A percentile compares a stretch with the other conserved stretches of the same genome.
Conservation (phyloP, 1,140 invertebrate species). For the Lanistes nyassanus region DNA sequence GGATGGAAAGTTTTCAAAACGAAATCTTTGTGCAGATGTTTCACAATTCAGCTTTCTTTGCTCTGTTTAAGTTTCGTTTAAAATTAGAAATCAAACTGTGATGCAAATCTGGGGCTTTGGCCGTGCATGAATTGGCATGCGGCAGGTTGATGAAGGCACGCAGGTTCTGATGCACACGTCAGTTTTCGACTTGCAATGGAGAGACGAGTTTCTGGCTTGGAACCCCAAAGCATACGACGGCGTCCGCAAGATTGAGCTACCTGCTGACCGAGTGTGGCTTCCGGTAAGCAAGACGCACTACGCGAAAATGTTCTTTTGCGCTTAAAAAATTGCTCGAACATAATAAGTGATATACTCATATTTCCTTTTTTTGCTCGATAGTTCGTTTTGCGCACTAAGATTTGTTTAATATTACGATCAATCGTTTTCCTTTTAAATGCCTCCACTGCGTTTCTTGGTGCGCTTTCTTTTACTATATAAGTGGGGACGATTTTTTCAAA, state of each 20-base stretch:
- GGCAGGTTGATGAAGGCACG: not conserved
- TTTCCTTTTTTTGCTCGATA: not conserved
- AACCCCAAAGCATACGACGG: not conserved
- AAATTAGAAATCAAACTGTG: too few species aligned
- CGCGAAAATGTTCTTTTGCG: not conserved
- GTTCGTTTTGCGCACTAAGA: not conserved
- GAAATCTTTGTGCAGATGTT: too few species aligned
- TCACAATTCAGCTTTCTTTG: too few species aligned
- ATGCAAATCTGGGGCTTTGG: too few species aligned
- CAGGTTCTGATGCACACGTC: not conserved
- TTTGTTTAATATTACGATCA: not conserved
- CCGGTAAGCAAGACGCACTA: not conserved
- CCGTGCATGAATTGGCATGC: too few species aligned
- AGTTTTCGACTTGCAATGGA: not conserved
- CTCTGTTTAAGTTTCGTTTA: too few species aligned
- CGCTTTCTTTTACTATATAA: too few species aligned
- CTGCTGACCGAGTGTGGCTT: not conserved
- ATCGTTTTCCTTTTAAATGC: not conserved
- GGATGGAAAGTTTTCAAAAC: too few species aligned
- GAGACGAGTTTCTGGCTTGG: conserved; percentile 1
- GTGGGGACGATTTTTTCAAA: too few species aligned
- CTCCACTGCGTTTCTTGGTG: not conserved
- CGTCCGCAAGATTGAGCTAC: not conserved
- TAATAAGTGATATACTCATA: not conserved
- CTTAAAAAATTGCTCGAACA: not conserved